Base-by-base conservation (phyloP, 2,888 invertebrate species). In the Leucoma salicis region DNA sequence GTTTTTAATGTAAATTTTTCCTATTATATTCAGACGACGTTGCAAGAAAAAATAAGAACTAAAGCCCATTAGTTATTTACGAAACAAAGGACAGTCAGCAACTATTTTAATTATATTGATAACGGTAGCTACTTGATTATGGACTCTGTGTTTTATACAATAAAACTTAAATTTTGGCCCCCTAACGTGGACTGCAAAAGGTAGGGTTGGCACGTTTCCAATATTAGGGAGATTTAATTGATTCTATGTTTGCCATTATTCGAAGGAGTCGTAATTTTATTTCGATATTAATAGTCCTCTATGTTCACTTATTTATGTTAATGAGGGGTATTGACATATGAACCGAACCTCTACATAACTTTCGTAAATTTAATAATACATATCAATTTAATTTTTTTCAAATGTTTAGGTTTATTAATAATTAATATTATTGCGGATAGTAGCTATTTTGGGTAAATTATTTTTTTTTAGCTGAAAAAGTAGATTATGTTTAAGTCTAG, bases 181-280 rank as follows among this genome's bases (percentile, higher is more conserved):
- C 14, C 8, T 4, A n/a, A 2, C 27, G 1, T n/a, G 11, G 11
- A n/a, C 10, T 16, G 11, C 8, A 13, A 42, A 46, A 16, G 45
- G 35, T 51, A 58, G 52, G 58, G 53, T 52, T 63, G 61, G 63
- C 58, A 31, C 27, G 27, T 13, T 14, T 49, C 63, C 63, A 63
- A 53, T 39, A 46, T 46, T 47, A 45, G 48, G 48, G 54, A 40
- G 51, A 57, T 65, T 63, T 63, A 69, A 70, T 70, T 69, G 67
- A 67, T 67, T 66, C 55, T 49, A 49, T 62, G 60, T 53, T 65
- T 48, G 52, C 42, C 42, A 47, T 51, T 60, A 53, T 49, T 39
- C 14, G 29, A 47, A 49, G 43, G 49, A 41, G 43, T 38, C 38
- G 35, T 42, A 46, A 48, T 42, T 41, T 36, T 40, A 56, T 40